Evolutionary conservation across 92 coral and sea anemone genomes (phyloP).

Genomic region (Blastomussa wellsi): DNA sequence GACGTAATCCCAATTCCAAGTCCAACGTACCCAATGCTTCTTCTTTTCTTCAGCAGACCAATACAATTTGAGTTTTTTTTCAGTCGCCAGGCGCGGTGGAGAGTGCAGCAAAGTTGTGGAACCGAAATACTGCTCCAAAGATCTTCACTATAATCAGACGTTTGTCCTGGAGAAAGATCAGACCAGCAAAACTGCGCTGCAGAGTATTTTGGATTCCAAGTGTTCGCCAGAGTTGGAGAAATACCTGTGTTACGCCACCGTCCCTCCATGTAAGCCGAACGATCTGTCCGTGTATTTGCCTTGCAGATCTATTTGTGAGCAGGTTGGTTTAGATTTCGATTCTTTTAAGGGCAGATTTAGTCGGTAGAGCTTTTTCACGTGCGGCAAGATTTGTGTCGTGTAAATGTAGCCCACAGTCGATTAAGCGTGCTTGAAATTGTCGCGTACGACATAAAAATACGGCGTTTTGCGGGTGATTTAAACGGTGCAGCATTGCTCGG

Average conservation of each 20-base stretch:
- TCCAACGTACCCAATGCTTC: no score
- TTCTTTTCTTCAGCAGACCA: background rate
- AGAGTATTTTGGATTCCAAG: conserved; percentile 23
- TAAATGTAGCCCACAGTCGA: no score
- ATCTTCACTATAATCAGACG: conserved; percentile 60
- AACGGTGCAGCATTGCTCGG: no score
- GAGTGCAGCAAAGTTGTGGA: conserved; percentile 33
- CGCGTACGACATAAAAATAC: no score
- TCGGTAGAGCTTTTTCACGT: no score
- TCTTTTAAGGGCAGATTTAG: background rate
- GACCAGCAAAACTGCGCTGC: conserved; percentile 1
- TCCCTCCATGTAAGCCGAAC: conserved; percentile 62
- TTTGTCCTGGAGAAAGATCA: conserved; percentile 53
- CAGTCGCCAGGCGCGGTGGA: conserved; percentile 26
- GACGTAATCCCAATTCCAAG: no score
- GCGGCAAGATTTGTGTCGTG: no score
- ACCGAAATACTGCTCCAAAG: conserved; percentile 41
- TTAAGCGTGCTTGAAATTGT: no score
- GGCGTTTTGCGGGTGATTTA: no score
- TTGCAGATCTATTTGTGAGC: conserved; percentile 61
- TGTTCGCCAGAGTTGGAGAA: conserved; percentile 61
- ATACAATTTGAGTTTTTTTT: no score
- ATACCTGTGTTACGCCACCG: conserved; percentile 61
- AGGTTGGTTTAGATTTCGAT: conserved; percentile 24
- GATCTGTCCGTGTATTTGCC: conserved; percentile 63